A percentile compares a stretch with the other conserved stretches of the same genome.
Evolutionary conservation across 2,797 vertebrate genomes (phyloP).

Genomic region (Telmatherina bonti): DNA sequence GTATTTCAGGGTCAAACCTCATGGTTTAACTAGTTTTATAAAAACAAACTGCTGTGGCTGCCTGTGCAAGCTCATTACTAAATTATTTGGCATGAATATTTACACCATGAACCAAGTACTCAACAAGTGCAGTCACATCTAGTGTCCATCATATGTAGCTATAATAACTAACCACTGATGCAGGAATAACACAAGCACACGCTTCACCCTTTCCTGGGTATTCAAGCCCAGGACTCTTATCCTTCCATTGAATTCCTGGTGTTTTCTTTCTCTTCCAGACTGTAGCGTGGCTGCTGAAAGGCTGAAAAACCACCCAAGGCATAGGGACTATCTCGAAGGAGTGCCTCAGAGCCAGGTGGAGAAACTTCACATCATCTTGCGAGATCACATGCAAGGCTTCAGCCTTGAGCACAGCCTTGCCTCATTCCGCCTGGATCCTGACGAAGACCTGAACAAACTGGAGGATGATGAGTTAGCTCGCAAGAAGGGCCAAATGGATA

Average conservation of each 20-base stretch:
- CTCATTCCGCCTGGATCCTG: slow-evolving; percentile 82
- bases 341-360: slow-evolving; percentile 88
- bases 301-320: slow-evolving; percentile 90
- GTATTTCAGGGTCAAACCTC: no score
- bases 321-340: slow-evolving; percentile 87
- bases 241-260: not conserved
- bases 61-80: not conserved
- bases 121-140: not conserved
- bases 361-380: slow-evolving; percentile 87
- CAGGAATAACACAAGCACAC: not conserved
- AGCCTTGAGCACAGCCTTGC: slow-evolving; percentile 83
- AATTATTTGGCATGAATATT: not conserved
- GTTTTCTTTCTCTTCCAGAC: slow-evolving; percentile 76
- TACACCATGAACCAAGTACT: no score
- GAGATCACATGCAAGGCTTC: slow-evolving; percentile 86
- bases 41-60: not conserved
- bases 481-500: slow-evolving; percentile 93
- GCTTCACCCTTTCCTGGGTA: not conserved
- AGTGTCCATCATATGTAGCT: not conserved
- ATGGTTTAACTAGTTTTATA: not conserved
- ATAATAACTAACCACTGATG: no score
- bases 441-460: slow-evolving; percentile 93
- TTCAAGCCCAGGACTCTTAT: not conserved
- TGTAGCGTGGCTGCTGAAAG: slow-evolving; percentile 88
- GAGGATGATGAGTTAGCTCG: slow-evolving; percentile 88